Evolutionary conservation across 2,113 vertebrate genomes (phyloP), one percentile per base, ranked within the genome.

Genomic region (Siniperca chuatsi): DNA sequence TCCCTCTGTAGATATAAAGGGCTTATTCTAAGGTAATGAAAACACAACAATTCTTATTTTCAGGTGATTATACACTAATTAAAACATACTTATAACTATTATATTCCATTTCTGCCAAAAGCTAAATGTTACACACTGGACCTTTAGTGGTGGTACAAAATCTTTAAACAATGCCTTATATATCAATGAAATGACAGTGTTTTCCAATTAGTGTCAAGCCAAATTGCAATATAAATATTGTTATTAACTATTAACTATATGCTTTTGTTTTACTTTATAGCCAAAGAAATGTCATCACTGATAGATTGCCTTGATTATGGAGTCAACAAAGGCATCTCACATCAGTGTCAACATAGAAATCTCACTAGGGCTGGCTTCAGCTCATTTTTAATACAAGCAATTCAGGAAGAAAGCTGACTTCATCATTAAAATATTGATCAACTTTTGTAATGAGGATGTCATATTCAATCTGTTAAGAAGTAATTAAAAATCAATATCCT

Each of bases 401-500:
- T 80, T 74, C 42, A 48, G 54, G 23, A 58, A 70, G 78, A 91
- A 75, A 65, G 91, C 90, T 90, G 91, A 90, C 83, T 92, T 37
- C 75, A 87, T 90, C 81, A 73, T 91, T 91, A 90, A 69, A 89
- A 87, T 92, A 92, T 91, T 87, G 90, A 92, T 90, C 76, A 80
- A 67, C 65, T 84, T 87, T 91, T 87, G 67, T 85, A 92, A 92
- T 79, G 83, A 89, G 82, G 75, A 74, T 89, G 90, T 94, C 92
- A 90, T 91, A 91, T 92, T 90, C 89, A 92, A 92, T 91, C 90
- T 89, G 85, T 89, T 82, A 67, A 61, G 25, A 18, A 79, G 73
- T 85, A 92, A 94, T 90, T 92, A 83, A 91, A 89, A 93, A 92
- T 91, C 91, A 82, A 94, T 94, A 87, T 62, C 57, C 85, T 84